Evolutionary conservation across 2,797 vertebrate species (phyloP).

Genomic region (Cynopterus sphinx): DNA sequence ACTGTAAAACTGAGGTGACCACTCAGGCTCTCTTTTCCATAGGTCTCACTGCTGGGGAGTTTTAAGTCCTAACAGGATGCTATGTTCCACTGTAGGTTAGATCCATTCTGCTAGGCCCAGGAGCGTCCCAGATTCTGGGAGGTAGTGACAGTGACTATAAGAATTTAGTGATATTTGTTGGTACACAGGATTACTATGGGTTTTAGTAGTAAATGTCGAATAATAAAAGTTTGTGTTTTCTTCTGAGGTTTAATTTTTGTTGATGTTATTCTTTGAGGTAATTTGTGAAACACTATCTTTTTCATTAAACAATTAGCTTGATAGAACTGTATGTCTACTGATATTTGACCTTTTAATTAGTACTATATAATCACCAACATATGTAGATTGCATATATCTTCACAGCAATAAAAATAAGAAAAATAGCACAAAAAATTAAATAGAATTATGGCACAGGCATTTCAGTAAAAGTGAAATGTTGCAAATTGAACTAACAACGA

Average conservation of each 20-base stretch:
- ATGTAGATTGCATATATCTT: background rate
- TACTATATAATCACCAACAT: background rate
- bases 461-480: background rate
- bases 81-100: background rate
- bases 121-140: background rate
- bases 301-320: background rate
- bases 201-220: conserved; percentile 16
- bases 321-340: background rate
- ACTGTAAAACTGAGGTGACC: background rate
- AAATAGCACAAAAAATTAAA: background rate
- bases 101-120: background rate
- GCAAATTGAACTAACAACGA: background rate
- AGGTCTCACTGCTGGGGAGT: background rate
- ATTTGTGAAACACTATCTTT: background rate
- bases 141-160: background rate
- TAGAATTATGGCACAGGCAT: background rate
- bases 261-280: background rate
- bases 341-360: conserved; percentile 21
- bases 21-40: background rate
- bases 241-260: background rate
- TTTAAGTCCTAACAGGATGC: background rate
- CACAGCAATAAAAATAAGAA: background rate
- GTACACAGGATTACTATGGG: background rate
- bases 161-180: background rate
- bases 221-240: background rate